A percentile compares a stretch with the other conserved stretches of the same genome.
These are phyloP conservation scores for Chalcosyrphus nemorum DNA, from an alignment of 2,888 invertebrate genomes.

Conservation along the genomic window DNA sequence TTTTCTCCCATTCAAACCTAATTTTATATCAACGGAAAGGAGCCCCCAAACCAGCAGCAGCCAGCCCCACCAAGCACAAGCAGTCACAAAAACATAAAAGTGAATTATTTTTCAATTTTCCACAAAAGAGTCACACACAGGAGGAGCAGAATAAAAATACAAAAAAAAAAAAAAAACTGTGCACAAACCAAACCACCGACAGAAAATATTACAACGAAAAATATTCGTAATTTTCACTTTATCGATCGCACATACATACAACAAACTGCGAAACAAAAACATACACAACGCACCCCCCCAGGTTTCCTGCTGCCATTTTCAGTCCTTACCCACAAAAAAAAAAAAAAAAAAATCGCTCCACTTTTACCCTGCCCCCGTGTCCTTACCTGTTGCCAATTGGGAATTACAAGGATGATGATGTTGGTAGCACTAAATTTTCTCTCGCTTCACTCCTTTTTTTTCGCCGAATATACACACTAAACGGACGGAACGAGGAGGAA, in stretches of 20 bases:
- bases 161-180: background rate
- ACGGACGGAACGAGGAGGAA: background rate
- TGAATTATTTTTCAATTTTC: constrained; percentile 54
- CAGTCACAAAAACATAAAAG: constrained; percentile 43
- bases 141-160: background rate
- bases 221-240: constrained; percentile 51
- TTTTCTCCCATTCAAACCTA: background rate
- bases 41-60: background rate
- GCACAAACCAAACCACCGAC: background rate
- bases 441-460: background rate
- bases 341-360: background rate
- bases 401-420: constrained; percentile 48
- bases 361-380: background rate
- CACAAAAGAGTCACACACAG: background rate
- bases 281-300: constrained; percentile 12
- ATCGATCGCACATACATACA: constrained; percentile 55
- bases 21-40: background rate
- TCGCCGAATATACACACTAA: background rate
- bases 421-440: constrained; percentile 29
- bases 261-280: constrained; percentile 1
- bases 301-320: background rate
- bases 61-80: background rate
- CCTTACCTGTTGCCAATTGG: constrained; percentile 64
- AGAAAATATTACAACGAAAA: constrained; percentile 21
- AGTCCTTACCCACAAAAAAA: too few species aligned